Conservation (phyloP, 2,797 vertebrate genomes). For the Hydrophis major region DNA sequence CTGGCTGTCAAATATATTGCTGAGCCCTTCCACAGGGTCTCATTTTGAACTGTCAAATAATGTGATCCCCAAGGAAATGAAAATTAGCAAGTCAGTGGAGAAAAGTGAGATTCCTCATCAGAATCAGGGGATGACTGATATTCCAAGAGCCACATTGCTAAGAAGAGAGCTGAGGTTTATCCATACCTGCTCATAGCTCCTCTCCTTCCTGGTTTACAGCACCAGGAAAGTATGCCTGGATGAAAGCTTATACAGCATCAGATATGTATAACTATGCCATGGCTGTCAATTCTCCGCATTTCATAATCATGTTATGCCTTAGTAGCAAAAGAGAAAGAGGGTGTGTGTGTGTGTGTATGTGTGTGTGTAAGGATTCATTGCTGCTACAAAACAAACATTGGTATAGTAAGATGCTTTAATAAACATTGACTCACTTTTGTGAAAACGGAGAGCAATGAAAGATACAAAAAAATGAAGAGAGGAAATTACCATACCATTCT, state of each 20-base stretch:
- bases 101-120: not conserved
- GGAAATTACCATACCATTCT: not conserved
- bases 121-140: not conserved
- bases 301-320: constrained; percentile 6
- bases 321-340: not conserved
- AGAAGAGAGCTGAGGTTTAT: not conserved
- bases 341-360: not conserved
- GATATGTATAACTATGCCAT: constrained; percentile 29
- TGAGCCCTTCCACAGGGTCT: constrained; percentile 43
- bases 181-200: not conserved
- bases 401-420: not conserved
- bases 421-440: not conserved
- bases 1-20: constrained; percentile 41
- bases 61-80: constrained; percentile 53
- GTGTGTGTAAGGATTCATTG: not conserved
- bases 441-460: not conserved
- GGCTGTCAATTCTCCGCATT: constrained; percentile 12
- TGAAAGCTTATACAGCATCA: constrained; percentile 53
- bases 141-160: not conserved
- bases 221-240: constrained; percentile 52
- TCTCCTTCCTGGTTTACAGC: constrained; percentile 36
- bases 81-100: not conserved
- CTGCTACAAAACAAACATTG: not conserved
- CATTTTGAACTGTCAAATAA: constrained; percentile 54
- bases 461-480: not conserved